A percentile compares a stretch with the other conserved stretches of the same genome.
Conservation (phyloP, 2,888 invertebrate genomes). For the Agrypnus murinus region DNA sequence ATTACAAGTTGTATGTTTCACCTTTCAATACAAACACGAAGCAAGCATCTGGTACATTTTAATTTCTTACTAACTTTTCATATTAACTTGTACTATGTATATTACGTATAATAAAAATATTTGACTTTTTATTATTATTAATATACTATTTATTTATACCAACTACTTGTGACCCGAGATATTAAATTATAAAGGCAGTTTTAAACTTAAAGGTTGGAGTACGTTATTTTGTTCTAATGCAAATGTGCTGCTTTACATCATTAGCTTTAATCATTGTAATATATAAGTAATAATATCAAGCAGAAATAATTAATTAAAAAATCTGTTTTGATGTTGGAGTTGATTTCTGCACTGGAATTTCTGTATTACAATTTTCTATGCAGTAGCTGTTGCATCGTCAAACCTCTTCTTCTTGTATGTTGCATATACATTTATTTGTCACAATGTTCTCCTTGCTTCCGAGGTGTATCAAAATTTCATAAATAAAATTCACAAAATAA, state of each 20-base stretch:
- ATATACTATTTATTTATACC: not conserved
- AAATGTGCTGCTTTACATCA: slow-evolving; percentile 43
- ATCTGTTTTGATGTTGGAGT: not conserved
- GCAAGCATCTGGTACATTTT: too few species aligned
- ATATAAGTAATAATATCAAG: slow-evolving; percentile 23
- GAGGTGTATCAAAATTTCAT: not conserved
- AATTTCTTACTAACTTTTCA: too few species aligned
- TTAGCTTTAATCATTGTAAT: slow-evolving; percentile 36
- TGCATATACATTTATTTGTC: slow-evolving; percentile 25
- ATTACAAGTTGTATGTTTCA: too few species aligned
- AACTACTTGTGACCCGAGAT: not conserved
- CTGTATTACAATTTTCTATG: slow-evolving; percentile 26
- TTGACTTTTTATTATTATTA: too few species aligned
- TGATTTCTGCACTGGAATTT: slow-evolving; percentile 8
- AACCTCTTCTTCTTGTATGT: slow-evolving; percentile 32
- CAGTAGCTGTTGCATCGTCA: slow-evolving; percentile 31
- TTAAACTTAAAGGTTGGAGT: slow-evolving; percentile 4
- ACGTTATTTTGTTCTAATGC: slow-evolving; percentile 19
- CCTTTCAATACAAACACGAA: too few species aligned
- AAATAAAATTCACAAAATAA: not conserved
- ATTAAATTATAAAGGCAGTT: not conserved
- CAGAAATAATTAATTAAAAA: not conserved
- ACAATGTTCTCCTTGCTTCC: not conserved
- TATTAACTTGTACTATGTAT: too few species aligned
- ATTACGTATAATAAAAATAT: too few species aligned